Conservation (phyloP, 2,797 vertebrate species). For the Trichosurus vulpecula region DNA sequence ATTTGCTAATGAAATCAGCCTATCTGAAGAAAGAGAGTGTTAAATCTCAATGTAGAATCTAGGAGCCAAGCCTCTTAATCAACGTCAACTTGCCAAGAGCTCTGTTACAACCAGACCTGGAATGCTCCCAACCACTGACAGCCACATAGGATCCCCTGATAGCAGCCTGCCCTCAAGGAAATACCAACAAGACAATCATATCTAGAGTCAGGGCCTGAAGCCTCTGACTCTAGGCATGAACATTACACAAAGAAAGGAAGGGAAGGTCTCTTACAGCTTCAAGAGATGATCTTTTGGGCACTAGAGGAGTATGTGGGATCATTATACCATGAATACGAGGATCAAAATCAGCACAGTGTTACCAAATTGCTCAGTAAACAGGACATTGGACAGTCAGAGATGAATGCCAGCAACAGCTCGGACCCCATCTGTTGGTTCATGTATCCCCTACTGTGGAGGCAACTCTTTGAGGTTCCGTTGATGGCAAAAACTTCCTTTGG, state of each 20-base stretch:
- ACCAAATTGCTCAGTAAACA: not conserved
- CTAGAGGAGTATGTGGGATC: not conserved
- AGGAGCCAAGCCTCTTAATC: not conserved
- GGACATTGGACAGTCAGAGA: not conserved
- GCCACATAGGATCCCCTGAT: not conserved
- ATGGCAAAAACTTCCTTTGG: not conserved
- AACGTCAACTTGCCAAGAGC: not conserved
- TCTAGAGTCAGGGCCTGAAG: not conserved
- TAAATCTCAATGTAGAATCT: not conserved
- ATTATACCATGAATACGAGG: not conserved
- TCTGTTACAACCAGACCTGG: not conserved
- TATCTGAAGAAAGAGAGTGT: not conserved
- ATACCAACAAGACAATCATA: not conserved
- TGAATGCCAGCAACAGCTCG: not conserved
- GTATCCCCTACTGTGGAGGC: not conserved
- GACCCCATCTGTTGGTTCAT: not conserved
- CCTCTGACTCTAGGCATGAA: not conserved
- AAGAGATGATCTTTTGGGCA: not conserved
- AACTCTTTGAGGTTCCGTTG: not conserved
- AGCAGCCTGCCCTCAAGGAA: not conserved
- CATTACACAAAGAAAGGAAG: not conserved
- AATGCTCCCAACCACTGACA: not conserved
- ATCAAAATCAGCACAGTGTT: not conserved
- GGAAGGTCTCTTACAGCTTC: not conserved
- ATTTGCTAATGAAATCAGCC: constrained; percentile 44